Base-by-base conservation (phyloP, 2,113 vertebrate species). In the Indri indri region DNA sequence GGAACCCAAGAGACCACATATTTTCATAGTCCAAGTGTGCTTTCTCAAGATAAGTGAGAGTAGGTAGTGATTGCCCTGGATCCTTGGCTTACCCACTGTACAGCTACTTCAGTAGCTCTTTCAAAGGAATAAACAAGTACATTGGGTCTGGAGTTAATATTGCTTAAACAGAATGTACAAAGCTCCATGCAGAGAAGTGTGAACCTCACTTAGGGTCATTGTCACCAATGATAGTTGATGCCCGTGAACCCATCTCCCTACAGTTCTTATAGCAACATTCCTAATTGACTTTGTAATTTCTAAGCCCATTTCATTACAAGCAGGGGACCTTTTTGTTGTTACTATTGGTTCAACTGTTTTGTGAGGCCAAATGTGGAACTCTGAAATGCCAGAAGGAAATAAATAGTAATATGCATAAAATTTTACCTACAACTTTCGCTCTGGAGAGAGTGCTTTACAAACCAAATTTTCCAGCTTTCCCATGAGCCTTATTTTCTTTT, bases 331-430 rank as follows among this genome's bases (percentile, higher is more conserved):
- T 86, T 91, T 20, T 91, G 30, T 52, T 63, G 45, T 79, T 77
- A n/a, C 10, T 80, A 4, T n/a, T 45, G 32, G 18, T 68, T 87
- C 76, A 83, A 16, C 42, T 16, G 17, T 94, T 88, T 96, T 90
- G 17, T 70, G 81, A 84, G 94, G 42, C 9, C 27, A 50, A 18
- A 23, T 70, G 34, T 71, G 59, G 65, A 86, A 77, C 8, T 8
- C 40, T 76, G 63, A 74, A 80, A 70, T 45, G 22, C 22, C 30
- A 30, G 73, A 79, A 54, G 6, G 37, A 94, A 93, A n/a, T 54
- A 88, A 74, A 10, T 16, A 34, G 32, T 16, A 12, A 52, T 45
- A 7, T 10, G 27, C 25, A 25, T 66, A 70, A 34, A 18, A 54
- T 82, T 79, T 92, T 74, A 65, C 37, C 17, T 45, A 32, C 0